These are phyloP conservation scores for Musca vetustissima DNA, from an alignment of 1,140 invertebrate genomes.

Conservation along the genomic window DNA sequence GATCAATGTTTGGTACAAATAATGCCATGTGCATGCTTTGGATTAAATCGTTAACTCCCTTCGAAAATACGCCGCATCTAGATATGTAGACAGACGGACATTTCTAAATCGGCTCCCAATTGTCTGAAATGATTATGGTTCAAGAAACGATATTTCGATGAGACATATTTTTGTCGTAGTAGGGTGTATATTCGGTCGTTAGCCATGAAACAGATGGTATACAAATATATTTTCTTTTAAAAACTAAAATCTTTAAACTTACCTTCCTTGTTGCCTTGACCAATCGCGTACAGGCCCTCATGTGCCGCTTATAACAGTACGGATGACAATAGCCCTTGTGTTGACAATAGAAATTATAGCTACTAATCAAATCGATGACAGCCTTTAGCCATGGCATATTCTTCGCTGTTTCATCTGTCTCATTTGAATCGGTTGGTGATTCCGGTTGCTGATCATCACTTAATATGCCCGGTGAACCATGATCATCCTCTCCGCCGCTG, in stretches of 20 bases:
- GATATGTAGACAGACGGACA: no score
- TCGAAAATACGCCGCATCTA: no score
- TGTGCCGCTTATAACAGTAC: slow-evolving; percentile 90
- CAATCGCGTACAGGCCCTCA: slow-evolving; percentile 83
- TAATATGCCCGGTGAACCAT: slow-evolving; percentile 48
- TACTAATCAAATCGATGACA: slow-evolving; percentile 81
- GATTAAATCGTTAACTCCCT: no score
- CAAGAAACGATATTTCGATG: no score
- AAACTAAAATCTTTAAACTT: slow-evolving; percentile 28
- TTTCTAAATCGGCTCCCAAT: no score
- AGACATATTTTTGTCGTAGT: no score
- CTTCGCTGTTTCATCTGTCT: slow-evolving; percentile 83
- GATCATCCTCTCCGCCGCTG: slow-evolving; percentile 47
- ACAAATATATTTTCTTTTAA: no score
- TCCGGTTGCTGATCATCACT: slow-evolving; percentile 85
- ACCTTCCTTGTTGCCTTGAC: slow-evolving; percentile 86
- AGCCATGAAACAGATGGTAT: no score
- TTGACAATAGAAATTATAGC: slow-evolving; percentile 90
- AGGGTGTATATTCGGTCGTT: no score
- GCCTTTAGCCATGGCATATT: slow-evolving; percentile 96
- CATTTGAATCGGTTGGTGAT: slow-evolving; percentile 83
- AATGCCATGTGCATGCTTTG: no score
- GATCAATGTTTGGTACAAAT: no score
- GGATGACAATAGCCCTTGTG: slow-evolving; percentile 95
- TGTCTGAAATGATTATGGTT: no score